Evolutionary conservation across 2,113 vertebrate species (phyloP).

Genomic region (Suncus etruscus): DNA sequence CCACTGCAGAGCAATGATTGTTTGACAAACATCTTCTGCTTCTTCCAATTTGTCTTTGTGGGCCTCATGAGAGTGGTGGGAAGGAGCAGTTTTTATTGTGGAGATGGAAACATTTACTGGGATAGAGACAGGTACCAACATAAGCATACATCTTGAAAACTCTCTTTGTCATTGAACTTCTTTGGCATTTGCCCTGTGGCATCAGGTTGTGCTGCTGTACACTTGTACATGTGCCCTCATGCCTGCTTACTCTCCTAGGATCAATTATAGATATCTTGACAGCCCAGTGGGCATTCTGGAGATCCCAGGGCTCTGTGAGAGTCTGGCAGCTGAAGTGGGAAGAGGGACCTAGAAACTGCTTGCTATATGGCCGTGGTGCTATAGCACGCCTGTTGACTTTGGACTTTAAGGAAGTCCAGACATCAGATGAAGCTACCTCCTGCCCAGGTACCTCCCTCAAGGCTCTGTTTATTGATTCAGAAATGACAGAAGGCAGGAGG

Average conservation of each 20-base stretch:
- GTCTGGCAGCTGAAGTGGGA: not conserved
- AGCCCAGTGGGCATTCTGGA: not conserved
- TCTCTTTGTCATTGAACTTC: not conserved
- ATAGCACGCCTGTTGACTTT: slow-evolving; percentile 67
- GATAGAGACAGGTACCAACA: not conserved
- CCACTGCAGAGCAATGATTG: not conserved
- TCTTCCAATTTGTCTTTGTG: not conserved
- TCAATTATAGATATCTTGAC: not conserved
- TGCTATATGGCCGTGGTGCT: slow-evolving; percentile 27
- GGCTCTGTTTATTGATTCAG: slow-evolving; percentile 67
- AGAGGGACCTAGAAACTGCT: slow-evolving; percentile 53
- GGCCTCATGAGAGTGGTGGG: not conserved
- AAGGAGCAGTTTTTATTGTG: not conserved
- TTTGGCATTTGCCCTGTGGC: not conserved
- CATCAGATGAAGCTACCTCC: slow-evolving; percentile 21
- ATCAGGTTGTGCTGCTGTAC: slow-evolving; percentile 13
- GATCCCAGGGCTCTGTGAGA: not conserved
- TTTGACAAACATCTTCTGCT: slow-evolving; percentile 36
- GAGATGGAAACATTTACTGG: not conserved
- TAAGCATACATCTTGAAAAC: slow-evolving; percentile 4
- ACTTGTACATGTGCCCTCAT: not conserved
- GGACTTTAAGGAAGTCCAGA: slow-evolving; percentile 50
- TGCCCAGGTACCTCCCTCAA: slow-evolving; percentile 43
- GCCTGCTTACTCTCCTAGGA: not conserved
- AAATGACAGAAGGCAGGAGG: slow-evolving; percentile 63